Base-by-base conservation (phyloP, 2,113 vertebrate genomes). In the Cyanistes caeruleus region DNA sequence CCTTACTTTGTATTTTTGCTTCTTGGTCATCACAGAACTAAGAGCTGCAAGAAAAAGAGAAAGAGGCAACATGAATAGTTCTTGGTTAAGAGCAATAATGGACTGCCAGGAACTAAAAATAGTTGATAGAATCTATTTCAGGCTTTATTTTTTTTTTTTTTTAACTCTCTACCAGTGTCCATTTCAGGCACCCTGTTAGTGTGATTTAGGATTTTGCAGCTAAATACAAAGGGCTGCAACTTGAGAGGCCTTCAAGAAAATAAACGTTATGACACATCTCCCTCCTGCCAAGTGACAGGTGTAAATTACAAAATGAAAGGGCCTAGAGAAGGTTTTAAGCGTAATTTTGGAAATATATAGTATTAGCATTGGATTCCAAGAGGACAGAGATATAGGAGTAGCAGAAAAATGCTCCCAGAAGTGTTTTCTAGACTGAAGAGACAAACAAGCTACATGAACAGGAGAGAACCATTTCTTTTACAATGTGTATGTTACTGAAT, bases 401-500 rank as follows among this genome's bases (percentile, higher is more conserved):
- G 17, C n/a, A 74, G 18, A 22, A 18, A 87, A 89, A 49, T 16
- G 13, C 12, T 90, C 55, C 20, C 49, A 39, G 51, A 73, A 86
- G 41, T 2, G 18, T 51, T 55, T 69, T 28, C 43, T 33, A 55
- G 39, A 21, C 39, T 58, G 58, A 30, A 72, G 10, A 68, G 44
- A 55, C 13, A 70, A 69, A 13, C 10, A 35, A 90, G 19, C 9
- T 33, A 75, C 6, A 1, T 1, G 8, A 84, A 68, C 23, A 84
- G 10, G 30, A 58, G 22, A 64, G 5, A 74, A 23, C 0, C 7
- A 22, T 11, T 58, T 59, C 10, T 70, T 83, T 19, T 5, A n/a
- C 15, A 48, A 1, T 2, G 1, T 3, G 3, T 12, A 12, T 5
- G 0, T 15, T 23, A 62, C 20, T 11, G 16, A 86, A 11, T 12